A percentile compares a stretch with the other conserved stretches of the same genome.
These are phyloP conservation scores for Tineola bisselliella DNA, from an alignment of 2,888 invertebrate species.

Conservation along the genomic window DNA sequence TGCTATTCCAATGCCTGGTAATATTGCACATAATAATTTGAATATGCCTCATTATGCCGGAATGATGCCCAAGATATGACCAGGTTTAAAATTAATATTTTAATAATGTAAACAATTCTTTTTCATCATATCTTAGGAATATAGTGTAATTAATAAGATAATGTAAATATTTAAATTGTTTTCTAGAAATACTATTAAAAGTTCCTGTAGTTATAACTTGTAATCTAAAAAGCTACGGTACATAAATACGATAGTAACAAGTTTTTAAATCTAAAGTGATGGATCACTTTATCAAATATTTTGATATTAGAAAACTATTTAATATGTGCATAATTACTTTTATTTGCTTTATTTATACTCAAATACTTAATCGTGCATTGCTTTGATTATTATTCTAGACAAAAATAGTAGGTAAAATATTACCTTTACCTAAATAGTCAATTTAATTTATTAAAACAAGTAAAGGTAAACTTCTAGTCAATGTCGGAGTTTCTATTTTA, in stretches of 20 bases:
- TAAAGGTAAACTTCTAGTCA: neutral
- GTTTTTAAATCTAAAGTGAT: no score
- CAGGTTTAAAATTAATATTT: neutral
- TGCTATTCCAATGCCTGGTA: slow-evolving; percentile 29
- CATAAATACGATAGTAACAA: no score
- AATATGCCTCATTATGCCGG: slow-evolving; percentile 34
- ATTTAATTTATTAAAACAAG: no score
- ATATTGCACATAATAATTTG: slow-evolving; percentile 36
- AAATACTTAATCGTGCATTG: no score
- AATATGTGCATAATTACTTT: no score
- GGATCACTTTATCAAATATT: no score
- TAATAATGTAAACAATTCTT: neutral
- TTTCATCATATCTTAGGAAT: neutral
- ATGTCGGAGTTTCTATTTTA: slow-evolving; percentile 3
- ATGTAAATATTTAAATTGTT: neutral
- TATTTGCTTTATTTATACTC: no score
- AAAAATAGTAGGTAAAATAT: no score
- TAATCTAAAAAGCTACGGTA: no score
- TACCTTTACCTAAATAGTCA: no score
- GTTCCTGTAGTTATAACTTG: neutral
- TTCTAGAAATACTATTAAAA: neutral
- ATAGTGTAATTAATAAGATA: neutral
- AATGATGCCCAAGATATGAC: slow-evolving; percentile 41
- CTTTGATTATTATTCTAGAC: no score
- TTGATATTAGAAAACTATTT: no score